These are phyloP conservation scores for Harpagoxenus sublaevis DNA, from an alignment of 2,888 invertebrate genomes.

Conservation along the genomic window DNA sequence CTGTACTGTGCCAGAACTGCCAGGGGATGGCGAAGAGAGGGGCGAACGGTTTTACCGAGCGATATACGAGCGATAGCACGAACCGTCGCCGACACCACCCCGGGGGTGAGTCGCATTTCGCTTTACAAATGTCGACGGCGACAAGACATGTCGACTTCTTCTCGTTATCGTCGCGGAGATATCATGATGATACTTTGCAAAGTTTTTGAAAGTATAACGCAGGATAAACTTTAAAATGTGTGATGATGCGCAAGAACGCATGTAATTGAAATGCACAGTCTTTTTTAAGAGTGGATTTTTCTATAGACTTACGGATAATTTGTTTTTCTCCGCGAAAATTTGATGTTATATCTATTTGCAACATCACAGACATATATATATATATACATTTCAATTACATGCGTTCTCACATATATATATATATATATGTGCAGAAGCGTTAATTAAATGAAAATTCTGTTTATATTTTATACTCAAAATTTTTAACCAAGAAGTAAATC, in stretches of 20 bases:
- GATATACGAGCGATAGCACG: slow-evolving; percentile 5
- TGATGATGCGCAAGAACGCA: not conserved
- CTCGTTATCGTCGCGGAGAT: slow-evolving; percentile 34
- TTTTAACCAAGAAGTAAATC: not conserved
- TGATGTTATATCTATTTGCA: not conserved
- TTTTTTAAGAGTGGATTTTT: not conserved
- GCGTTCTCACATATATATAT: no score
- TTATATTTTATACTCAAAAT: not conserved
- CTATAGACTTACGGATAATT: not conserved
- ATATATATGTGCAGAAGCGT: not conserved
- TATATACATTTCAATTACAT: no score
- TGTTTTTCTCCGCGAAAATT: not conserved
- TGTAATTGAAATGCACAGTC: no score
- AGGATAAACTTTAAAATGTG: not conserved
- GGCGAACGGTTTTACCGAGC: not conserved
- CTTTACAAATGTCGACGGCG: slow-evolving; percentile 25
- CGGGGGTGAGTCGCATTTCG: slow-evolving; percentile 26
- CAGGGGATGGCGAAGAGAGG: not conserved
- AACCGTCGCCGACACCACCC: not conserved
- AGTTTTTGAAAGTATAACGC: not conserved
- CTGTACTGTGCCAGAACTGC: not conserved
- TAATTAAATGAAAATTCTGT: not conserved
- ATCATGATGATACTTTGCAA: slow-evolving; percentile 8
- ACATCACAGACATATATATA: not conserved
- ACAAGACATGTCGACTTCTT: slow-evolving; percentile 25